Evolutionary conservation across 2,888 invertebrate genomes (phyloP).

Genomic region (Torymus auratus): DNA sequence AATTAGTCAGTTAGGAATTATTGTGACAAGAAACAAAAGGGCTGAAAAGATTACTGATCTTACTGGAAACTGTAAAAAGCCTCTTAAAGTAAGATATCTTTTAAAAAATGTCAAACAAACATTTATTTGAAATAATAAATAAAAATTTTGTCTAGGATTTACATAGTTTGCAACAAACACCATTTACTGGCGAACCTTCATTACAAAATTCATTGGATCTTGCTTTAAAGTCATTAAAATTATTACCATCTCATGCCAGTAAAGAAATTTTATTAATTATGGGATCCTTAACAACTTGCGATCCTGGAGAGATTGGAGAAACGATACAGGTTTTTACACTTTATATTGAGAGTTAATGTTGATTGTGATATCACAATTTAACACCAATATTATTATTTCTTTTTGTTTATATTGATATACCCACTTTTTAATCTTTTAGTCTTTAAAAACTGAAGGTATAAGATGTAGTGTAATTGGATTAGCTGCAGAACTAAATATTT

Average conservation of each 20-base stretch:
- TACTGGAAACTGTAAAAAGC: slow-evolving; percentile 90
- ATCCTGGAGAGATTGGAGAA: slow-evolving; percentile 92
- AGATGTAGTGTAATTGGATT: slow-evolving; percentile 96
- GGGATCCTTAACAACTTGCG: slow-evolving; percentile 97
- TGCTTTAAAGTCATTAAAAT: slow-evolving; percentile 88
- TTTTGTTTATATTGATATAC: background rate
- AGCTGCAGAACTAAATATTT: slow-evolving; percentile 96
- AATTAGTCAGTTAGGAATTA: slow-evolving; percentile 96
- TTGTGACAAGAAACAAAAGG: slow-evolving; percentile 93
- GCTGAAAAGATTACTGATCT: slow-evolving; percentile 95
- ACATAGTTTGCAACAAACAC: slow-evolving; percentile 80
- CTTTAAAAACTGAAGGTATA: slow-evolving; percentile 87
- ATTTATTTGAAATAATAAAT: slow-evolving; percentile 30
- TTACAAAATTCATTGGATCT: slow-evolving; percentile 96
- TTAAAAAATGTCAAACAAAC: slow-evolving; percentile 9
- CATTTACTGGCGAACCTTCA: slow-evolving; percentile 94
- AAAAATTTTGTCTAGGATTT: slow-evolving; percentile 67
- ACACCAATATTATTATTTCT: background rate
- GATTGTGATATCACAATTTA: background rate
- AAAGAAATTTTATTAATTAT: slow-evolving; percentile 94
- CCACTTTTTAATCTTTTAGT: slow-evolving; percentile 79
- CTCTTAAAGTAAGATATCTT: slow-evolving; percentile 80
- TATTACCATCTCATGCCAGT: slow-evolving; percentile 96
- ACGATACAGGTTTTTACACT: slow-evolving; percentile 83
- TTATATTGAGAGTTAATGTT: slow-evolving; percentile 28